Conservation (phyloP, 2,888 invertebrate genomes). For the Sesamia inferens region DNA sequence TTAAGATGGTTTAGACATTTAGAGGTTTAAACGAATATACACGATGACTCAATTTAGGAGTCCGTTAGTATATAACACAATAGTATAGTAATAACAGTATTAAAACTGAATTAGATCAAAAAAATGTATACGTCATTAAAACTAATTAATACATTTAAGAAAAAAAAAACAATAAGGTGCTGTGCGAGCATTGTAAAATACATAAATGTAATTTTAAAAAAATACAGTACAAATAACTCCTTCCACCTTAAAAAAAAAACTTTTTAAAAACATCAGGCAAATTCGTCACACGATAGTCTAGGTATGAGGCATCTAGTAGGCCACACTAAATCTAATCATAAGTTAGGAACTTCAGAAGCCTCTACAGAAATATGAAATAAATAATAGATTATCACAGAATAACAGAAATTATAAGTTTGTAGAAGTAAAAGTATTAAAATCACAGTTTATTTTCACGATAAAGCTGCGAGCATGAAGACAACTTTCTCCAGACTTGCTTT, state of each 20-base stretch:
- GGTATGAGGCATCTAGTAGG: neutral
- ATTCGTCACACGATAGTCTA: neutral
- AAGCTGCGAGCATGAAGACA: neutral
- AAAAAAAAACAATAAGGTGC: neutral
- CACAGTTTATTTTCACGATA: neutral
- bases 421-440: neutral
- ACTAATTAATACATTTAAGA: neutral
- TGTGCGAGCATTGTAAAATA: neutral
- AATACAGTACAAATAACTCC: neutral
- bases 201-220: neutral
- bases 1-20: too few relatives aligned
- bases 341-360: conserved; percentile 24
- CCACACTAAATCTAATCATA: neutral
- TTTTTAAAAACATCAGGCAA: neutral
- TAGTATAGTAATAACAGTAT: conserved; percentile 10
- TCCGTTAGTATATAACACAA: neutral
- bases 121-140: neutral
- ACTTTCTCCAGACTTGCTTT: neutral
- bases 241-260: neutral
- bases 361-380: conserved; percentile 11
- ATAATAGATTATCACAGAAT: conserved; percentile 11
- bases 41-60: too few relatives aligned
- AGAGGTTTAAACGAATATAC: too few relatives aligned
- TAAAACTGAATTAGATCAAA: neutral
- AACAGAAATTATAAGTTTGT: neutral